These are phyloP conservation scores for Tokudaia tokunoshimensis DNA, from an alignment of 2,797 vertebrate species.

Conservation along the genomic window DNA sequence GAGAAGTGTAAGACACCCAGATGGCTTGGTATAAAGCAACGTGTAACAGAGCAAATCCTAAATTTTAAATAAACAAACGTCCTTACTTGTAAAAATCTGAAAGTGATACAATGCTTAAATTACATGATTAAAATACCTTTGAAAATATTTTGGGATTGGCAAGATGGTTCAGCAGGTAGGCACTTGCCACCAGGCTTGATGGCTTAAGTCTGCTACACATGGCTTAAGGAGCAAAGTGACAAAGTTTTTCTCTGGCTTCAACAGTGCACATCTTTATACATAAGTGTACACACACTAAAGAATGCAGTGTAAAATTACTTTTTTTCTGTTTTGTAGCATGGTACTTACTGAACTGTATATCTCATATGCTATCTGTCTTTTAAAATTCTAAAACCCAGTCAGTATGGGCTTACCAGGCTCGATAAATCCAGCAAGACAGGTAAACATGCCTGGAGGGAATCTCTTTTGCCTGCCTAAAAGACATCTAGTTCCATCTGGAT, in stretches of 20 bases:
- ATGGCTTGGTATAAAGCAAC: not conserved
- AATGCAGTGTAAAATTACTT: not conserved
- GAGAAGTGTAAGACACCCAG: not conserved
- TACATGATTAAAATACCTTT: slow-evolving; percentile 31
- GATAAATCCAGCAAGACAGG: slow-evolving; percentile 97
- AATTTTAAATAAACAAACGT: slow-evolving; percentile 49
- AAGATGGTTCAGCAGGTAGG: not conserved
- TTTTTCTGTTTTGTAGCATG: not conserved
- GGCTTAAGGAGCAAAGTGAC: not conserved
- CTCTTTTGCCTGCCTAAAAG: slow-evolving; percentile 95
- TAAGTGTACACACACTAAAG: not conserved
- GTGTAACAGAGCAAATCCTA: not conserved
- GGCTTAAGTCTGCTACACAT: not conserved
- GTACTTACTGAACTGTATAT: not conserved
- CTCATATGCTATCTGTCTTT: slow-evolving; percentile 4
- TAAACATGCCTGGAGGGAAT: slow-evolving; percentile 94
- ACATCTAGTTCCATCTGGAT: slow-evolving; percentile 95
- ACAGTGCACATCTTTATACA: not conserved
- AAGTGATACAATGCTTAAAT: slow-evolving; percentile 32
- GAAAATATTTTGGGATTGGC: not conserved
- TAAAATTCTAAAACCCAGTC: slow-evolving; percentile 53
- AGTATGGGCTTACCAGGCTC: slow-evolving; percentile 92
- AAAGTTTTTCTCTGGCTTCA: not conserved
- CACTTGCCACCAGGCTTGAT: not conserved
- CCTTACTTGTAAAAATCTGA: slow-evolving; percentile 10